A percentile compares a stretch with the other conserved stretches of the same genome.
phyloP scores from a whole-genome alignment of 2,888 invertebrate species.

The Apodemia mormo region DNA sequence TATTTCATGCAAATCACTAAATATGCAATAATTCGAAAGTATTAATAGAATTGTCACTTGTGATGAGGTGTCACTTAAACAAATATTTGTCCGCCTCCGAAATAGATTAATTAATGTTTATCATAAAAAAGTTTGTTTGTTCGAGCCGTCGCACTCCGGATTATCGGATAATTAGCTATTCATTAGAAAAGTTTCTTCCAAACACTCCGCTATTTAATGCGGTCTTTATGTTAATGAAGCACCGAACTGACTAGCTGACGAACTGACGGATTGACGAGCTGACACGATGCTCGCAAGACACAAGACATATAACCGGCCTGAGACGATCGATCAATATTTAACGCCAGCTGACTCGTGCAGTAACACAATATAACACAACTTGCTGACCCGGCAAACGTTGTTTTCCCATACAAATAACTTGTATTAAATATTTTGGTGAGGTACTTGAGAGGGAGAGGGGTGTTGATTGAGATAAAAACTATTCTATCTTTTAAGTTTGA shows the following conservation, averaged over 20 bases:
- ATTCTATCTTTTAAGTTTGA: too few species aligned
- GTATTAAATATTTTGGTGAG: too few species aligned
- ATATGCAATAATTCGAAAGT: neutral
- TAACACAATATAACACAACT: too few species aligned
- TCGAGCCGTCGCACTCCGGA: neutral
- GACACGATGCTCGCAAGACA: neutral
- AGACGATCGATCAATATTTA: neutral
- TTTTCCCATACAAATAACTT: too few species aligned
- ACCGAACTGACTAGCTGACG: neutral
- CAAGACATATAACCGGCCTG: neutral
- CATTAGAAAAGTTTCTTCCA: neutral
- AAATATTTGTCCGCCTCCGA: neutral
- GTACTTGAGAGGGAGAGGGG: too few species aligned
- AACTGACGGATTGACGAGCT: neutral
- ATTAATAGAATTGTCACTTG: neutral
- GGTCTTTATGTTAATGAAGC: neutral
- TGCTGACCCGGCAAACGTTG: too few species aligned
- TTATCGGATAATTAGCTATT: conserved; percentile 1
- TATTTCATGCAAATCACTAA: too few species aligned
- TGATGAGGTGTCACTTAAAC: neutral
- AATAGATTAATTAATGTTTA: conserved; percentile 4
- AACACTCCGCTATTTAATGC: neutral
- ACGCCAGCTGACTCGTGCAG: too few species aligned
- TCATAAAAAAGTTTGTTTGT: neutral
- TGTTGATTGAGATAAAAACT: too few species aligned